Evolutionary conservation across 2,113 vertebrate genomes (phyloP).

Genomic region (Coptodon bakossiorum): DNA sequence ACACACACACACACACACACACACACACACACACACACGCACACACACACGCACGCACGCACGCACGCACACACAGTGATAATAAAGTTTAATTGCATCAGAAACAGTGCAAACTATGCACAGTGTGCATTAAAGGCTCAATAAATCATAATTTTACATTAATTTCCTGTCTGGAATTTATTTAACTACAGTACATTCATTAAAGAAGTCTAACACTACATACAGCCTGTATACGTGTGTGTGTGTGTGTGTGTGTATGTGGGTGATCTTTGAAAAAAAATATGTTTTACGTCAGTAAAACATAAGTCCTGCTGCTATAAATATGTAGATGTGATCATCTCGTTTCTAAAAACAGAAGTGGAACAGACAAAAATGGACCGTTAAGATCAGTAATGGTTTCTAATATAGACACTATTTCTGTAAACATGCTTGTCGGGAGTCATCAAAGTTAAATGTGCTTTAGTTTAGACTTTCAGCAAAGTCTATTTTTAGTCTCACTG

Average conservation of each 20-base stretch:
- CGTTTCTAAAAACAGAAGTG: background rate
- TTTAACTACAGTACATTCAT: background rate
- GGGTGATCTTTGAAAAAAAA: background rate
- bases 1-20: background rate
- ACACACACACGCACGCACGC: background rate
- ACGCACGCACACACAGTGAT: background rate
- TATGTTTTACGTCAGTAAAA: background rate
- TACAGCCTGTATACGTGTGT: background rate
- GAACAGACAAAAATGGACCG: background rate
- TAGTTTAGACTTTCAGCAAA: background rate
- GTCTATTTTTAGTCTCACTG: background rate
- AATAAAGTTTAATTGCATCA: conserved; percentile 24
- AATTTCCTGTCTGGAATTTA: conserved; percentile 2
- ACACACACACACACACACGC: background rate
- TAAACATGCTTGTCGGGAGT: background rate
- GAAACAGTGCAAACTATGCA: background rate
- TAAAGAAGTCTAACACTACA: background rate
- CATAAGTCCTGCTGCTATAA: background rate
- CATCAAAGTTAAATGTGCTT: background rate
- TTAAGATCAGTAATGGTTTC: background rate
- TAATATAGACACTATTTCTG: background rate
- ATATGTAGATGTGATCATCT: background rate
- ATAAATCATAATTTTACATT: conserved; percentile 7
- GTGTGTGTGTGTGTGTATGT: background rate
- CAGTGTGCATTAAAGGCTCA: background rate